phyloP scores from a whole-genome alignment of 2,797 vertebrate genomes.

The Girardinus metallicus region DNA sequence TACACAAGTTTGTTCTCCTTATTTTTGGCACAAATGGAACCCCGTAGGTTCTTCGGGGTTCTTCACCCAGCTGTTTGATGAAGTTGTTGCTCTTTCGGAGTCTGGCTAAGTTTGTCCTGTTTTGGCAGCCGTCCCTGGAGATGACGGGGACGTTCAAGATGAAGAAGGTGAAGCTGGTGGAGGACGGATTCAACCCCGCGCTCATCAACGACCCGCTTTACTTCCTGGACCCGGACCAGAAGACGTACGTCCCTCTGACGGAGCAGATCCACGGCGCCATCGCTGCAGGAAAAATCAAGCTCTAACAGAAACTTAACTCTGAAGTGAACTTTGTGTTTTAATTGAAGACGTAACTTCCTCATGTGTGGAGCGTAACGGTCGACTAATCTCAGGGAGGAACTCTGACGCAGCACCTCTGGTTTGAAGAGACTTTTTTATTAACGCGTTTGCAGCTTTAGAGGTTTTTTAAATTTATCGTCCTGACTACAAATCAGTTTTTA shows the following conservation, averaged over 20 bases:
- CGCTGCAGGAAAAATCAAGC: conserved; percentile 73
- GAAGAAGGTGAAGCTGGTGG: conserved; percentile 86
- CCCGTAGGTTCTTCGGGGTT: neutral
- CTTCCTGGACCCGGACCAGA: conserved; percentile 84
- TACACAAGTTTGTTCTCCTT: no score
- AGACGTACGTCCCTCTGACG: conserved; percentile 83
- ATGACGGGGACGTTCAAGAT: conserved; percentile 90
- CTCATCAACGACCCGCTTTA: conserved; percentile 83
- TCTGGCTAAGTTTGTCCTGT: neutral
- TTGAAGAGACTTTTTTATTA: conserved; percentile 26
- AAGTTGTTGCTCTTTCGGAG: neutral
- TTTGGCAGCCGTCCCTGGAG: conserved; percentile 74
- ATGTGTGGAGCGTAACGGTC: conserved; percentile 24
- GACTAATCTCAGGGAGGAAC: conserved; percentile 77
- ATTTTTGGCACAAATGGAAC: no score
- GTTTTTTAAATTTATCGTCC: conserved; percentile 1
- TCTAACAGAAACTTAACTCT: conserved; percentile 69
- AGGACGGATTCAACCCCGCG: conserved; percentile 87
- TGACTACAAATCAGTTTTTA: conserved; percentile 4
- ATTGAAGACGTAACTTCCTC: conserved; percentile 22
- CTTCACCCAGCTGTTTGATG: no score
- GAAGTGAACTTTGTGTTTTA: neutral
- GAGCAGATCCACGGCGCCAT: conserved; percentile 81
- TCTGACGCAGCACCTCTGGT: conserved; percentile 3
- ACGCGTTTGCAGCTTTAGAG: conserved; percentile 22